phyloP scores from a whole-genome alignment of 2,797 vertebrate species.

The Catamblyrhynchus diadema region DNA sequence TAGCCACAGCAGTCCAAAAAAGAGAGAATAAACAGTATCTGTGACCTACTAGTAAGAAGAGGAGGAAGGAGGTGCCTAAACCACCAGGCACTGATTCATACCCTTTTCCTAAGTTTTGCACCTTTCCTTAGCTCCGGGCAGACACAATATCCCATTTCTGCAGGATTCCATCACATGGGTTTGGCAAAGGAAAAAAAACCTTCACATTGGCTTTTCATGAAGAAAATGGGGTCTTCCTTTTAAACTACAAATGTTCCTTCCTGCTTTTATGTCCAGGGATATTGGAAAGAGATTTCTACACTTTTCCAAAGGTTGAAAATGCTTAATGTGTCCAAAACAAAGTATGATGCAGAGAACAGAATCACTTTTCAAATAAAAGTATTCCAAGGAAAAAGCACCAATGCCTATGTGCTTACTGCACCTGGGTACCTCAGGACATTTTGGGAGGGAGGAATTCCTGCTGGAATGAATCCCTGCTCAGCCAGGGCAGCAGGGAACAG shows the following conservation, averaged over 20 bases:
- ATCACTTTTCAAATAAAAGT: neutral
- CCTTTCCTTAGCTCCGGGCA: neutral
- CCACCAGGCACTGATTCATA: neutral
- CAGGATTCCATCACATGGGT: neutral
- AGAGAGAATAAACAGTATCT: neutral
- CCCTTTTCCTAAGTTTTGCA: neutral
- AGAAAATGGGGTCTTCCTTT: neutral
- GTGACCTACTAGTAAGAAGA: neutral
- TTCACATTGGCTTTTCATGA: neutral
- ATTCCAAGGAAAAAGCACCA: neutral
- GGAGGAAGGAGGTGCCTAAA: neutral
- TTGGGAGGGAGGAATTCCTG: neutral
- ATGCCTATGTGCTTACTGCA: neutral
- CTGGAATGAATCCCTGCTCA: neutral
- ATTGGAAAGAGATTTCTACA: neutral
- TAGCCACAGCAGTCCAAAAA: neutral
- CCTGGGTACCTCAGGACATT: neutral
- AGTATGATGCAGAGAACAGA: neutral
- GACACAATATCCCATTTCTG: neutral
- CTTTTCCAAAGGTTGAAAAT: neutral
- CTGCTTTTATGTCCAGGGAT: neutral
- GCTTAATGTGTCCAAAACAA: neutral
- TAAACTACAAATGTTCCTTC: neutral
- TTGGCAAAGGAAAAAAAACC: neutral
- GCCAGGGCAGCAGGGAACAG: rapidly evolving